Evolutionary conservation across 2,113 vertebrate genomes (phyloP).

Genomic region (Cacatua alba): DNA sequence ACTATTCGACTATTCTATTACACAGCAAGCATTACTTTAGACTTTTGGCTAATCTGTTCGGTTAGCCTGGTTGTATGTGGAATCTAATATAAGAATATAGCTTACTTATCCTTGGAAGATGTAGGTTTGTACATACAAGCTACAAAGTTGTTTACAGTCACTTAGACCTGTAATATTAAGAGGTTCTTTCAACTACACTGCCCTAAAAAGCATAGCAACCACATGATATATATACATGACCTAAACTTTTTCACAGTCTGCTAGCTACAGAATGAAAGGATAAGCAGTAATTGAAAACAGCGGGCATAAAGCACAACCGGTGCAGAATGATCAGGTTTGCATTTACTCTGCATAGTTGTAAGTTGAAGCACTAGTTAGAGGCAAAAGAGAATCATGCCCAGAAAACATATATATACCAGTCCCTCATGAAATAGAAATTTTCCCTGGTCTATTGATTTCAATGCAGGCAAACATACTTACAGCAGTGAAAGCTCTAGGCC

Average conservation of each 20-base stretch:
- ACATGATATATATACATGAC: not conserved
- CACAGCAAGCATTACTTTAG: not conserved
- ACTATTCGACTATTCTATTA: not conserved
- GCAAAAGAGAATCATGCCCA: not conserved
- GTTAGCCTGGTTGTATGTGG: not conserved
- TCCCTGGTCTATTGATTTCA: not conserved
- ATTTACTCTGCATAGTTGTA: not conserved
- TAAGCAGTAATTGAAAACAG: slow-evolving; percentile 21
- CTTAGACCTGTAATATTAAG: not conserved
- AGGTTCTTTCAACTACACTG: not conserved
- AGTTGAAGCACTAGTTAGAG: not conserved
- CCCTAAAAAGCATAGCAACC: not conserved
- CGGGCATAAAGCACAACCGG: not conserved
- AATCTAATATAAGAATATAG: not conserved
- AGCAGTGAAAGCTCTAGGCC: not conserved
- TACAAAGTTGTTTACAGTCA: not conserved
- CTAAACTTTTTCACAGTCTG: not conserved
- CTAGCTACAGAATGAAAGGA: not conserved
- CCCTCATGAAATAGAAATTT: not conserved
- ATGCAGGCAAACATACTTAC: not conserved
- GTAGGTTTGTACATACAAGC: not conserved
- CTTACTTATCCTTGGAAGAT: not conserved
- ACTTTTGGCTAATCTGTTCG: not conserved
- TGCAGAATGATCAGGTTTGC: not conserved
- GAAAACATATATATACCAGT: not conserved